Base-by-base conservation (phyloP, 2,797 vertebrate species). In the Cirrhinus molitorella region DNA sequence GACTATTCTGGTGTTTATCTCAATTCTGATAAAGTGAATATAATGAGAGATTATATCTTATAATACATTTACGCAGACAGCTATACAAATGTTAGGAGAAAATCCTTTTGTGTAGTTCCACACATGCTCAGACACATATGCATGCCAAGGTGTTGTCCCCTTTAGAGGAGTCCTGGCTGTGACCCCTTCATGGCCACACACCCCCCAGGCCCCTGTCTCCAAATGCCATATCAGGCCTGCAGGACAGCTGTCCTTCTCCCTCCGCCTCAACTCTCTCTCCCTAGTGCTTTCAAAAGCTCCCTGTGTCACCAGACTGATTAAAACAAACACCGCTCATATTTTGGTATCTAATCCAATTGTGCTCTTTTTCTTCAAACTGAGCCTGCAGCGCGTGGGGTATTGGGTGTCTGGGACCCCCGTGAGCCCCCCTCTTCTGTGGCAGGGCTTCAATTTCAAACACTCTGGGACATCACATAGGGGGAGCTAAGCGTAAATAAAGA, bases 331-430 rank as follows among this genome's bases (percentile, higher is more conserved):
- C 89, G 93, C 92, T 92, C 92, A 84, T 97, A 96, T 97, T 97
- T 97, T 96, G 94, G 93, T 96, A 96, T 95, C 95, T 97, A 97
- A 97, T 97, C 95, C 94, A 95, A 96, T 97, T 96, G 94, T 94
- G 93, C 81, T 89, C 94, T 93, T 93, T 95, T 94, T 95, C 93
- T 94, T 92, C 94, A 94, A 91, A 89, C 91, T 83, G 89, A 90
- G 90, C 94, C 92, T 88, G 93, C 92, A 95, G 93, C 92, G 91
- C 90, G 92, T 93, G 91, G 92, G 91, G 94, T 96, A 95, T 95
- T 94, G 93, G 91, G 93, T 96, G 92, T 96, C 95, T 92, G 89
- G 88, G 89, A 92, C 90, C 91, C 93, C 93, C 90, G 85, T 81
- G 86, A 70, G 40, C 88, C 91, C 89, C 89, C 92, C 88, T 84